Evolutionary conservation across 1,140 invertebrate genomes (phyloP).

Genomic region (Thereuonema tuberculata): DNA sequence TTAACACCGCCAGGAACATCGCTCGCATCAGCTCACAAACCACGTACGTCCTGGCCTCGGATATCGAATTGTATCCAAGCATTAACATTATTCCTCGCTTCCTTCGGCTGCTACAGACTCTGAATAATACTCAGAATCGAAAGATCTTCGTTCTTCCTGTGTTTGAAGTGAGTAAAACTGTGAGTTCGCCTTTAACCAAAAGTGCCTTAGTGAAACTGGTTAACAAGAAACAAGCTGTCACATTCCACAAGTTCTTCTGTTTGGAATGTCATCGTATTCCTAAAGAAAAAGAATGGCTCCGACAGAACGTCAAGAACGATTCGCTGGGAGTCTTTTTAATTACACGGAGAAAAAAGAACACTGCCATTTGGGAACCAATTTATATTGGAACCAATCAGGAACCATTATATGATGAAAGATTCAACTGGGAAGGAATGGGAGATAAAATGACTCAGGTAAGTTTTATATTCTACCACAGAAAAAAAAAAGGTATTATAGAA

Average conservation of each 20-base stretch:
- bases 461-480: no score
- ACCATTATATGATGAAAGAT: constrained; percentile 41
- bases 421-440: constrained; percentile 78
- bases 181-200: constrained; percentile 21
- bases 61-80: constrained; percentile 26
- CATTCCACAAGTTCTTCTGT: constrained; percentile 27
- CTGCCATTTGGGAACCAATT: constrained; percentile 77
- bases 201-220: constrained; percentile 40
- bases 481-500: no score
- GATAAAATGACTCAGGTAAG: constrained; percentile 42
- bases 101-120: constrained; percentile 51
- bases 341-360: constrained; percentile 59
- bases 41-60: constrained; percentile 23
- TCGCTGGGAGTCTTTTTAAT: constrained; percentile 65
- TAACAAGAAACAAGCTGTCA: constrained; percentile 21
- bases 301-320: constrained; percentile 33
- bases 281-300: constrained; percentile 18
- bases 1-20: constrained; percentile 26
- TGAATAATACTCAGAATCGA: neutral
- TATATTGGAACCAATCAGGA: constrained; percentile 62
- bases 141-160: constrained; percentile 31
- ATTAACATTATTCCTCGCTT: constrained; percentile 58
- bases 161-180: constrained; percentile 23
- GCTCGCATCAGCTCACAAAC: constrained; percentile 21
- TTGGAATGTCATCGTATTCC: constrained; percentile 26